Evolutionary conservation across 2,113 vertebrate genomes (phyloP), one percentile per base, ranked within the genome.

Genomic region (Oryzias celebensis): DNA sequence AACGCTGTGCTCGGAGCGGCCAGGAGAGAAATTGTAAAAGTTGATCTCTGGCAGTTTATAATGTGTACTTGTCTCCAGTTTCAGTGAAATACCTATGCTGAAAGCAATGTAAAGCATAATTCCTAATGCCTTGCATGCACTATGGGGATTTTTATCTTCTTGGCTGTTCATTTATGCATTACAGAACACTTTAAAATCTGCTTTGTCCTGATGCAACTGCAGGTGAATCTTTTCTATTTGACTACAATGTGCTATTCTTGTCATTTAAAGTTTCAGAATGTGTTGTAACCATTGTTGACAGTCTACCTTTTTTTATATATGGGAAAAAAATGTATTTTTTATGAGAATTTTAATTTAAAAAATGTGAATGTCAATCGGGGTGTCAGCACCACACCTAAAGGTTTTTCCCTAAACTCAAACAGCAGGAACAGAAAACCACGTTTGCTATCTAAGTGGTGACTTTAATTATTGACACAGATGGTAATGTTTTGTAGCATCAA

Each of bases 331-430:
- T 12, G 1, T 12, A 36, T 36, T 36, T 36, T 36, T 12, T 36
- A 36, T 36, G 36, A 12, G 10, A 36, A 36, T 10, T 36, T 12
- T 36, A 36, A 36, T 12, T 12, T 12, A 36, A 36, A 13, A 36
- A 12, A 36, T 10, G 8, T 0, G 8, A 36, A 36, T 36, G 36
- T 36, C 36, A 36, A 36, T 36, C 36, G 12, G 36, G 8, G 8
- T 36, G 36, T 36, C 36, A 36, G 8, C 7, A 12, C 36, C 8
- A 36, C 12, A 12, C 36, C 36, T 36, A 36, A 36, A 28, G 49
- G 49, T 7, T 62, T n/a, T 41, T 41, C 28, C 47, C 15, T 23
- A 73, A 62, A 62, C 41, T 56, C 52, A 57, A 67, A 61, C 13
- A 44, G 15, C 48, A 36, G 48, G 20, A 67, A 26, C 18, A 51